These are phyloP conservation scores for Ellobius talpinus DNA, from an alignment of 2,113 vertebrate species.

Conservation along the genomic window DNA sequence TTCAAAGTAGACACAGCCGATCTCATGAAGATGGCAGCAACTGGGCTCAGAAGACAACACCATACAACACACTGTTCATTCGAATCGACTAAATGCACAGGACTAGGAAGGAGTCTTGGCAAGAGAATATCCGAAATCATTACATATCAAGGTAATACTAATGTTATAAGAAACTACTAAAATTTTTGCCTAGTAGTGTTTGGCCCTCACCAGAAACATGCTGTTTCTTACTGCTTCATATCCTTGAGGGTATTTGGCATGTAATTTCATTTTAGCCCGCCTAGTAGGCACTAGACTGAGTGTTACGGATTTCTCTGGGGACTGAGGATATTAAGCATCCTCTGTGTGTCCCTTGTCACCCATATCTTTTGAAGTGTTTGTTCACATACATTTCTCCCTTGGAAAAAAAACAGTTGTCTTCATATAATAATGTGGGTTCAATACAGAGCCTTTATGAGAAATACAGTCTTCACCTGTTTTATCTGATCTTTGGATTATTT, in stretches of 20 bases:
- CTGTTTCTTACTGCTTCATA: background rate
- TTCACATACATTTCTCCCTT: background rate
- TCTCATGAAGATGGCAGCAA: background rate
- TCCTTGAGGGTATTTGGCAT: background rate
- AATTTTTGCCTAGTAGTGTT: background rate
- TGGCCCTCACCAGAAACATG: background rate
- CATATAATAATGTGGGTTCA: background rate
- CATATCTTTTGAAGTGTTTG: background rate
- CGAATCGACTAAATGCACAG: no score
- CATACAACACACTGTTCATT: background rate
- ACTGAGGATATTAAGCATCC: background rate
- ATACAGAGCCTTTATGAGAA: background rate
- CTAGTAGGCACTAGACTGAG: background rate
- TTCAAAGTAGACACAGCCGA: background rate
- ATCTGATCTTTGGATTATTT: background rate
- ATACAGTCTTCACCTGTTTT: conserved; percentile 16
- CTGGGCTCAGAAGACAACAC: background rate
- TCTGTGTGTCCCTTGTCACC: background rate
- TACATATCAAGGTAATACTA: background rate
- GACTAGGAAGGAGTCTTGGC: background rate
- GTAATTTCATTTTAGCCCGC: background rate
- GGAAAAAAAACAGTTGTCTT: background rate
- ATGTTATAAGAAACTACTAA: background rate
- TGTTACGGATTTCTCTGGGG: background rate
- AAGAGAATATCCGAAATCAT: background rate